Evolutionary conservation across 2,888 invertebrate species (phyloP), one percentile per base, ranked within the genome.

Genomic region (Pammene fasciana): DNA sequence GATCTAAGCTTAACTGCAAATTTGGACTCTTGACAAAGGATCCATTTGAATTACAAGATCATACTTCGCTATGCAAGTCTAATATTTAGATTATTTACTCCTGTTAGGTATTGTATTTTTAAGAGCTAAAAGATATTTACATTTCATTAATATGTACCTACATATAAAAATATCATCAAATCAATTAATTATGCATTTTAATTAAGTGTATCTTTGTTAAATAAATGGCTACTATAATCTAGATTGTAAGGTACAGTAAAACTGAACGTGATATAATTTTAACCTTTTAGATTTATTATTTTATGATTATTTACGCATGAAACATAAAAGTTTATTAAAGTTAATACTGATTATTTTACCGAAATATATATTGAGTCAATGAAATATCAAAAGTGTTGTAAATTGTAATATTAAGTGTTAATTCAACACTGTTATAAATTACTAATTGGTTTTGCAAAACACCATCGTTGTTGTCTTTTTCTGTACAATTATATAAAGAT

Each of bases 261-360:
- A 70, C 70, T 70, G 70, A 45, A 70, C 60, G 70, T 70, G 70
- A 70, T 70, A 65, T 70, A 70, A 55, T 70, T 65, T 70, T 65
- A 48, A 16, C 38, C 36, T 43, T 34, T 64, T 60, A 59, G 45
- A 38, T 65, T n/a, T 54, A 36, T 54, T 55, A 57, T 43, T 41
- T 14, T 16, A 41, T 38, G 26, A 48, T 50, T 50, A 16, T 38
- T 50, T 26, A 50, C 48, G 61, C 36, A 36, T 13, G 36, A 56
- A 36, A 46, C 14, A 18, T 18, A 9, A 18, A 18, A 7, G 8
- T 48, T 36, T 36, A 4, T 36, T 6, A 50, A 10, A 10, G 16
- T 6, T 2, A 4, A 18, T 18, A 50, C 16, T 11, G 18, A 50
- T 9, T 10, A 11, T 50, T 50, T 18, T 50, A 50, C 26, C 14